Conservation (phyloP, 1,140 invertebrate species). For the Drepana arcuata region DNA sequence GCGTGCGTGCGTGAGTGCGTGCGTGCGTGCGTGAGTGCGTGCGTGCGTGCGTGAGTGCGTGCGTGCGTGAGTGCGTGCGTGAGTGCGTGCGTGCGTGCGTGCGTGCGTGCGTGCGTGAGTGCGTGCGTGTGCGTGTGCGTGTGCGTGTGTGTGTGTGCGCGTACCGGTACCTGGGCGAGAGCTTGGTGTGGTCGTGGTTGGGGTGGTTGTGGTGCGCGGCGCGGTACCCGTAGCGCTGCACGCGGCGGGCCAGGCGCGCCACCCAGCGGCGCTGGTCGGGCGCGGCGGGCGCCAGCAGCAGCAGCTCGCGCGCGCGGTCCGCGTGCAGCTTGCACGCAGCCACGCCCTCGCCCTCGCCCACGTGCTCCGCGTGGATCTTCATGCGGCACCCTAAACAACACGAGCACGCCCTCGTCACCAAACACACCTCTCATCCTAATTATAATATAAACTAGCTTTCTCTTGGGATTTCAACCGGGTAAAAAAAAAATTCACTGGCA, state of each 20-base stretch:
- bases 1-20: too few species aligned
- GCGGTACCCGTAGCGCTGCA: slow-evolving; percentile 94
- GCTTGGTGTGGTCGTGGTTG: slow-evolving; percentile 60
- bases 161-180: slow-evolving; percentile 66
- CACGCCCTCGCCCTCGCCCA: slow-evolving; percentile 87
- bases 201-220: slow-evolving; percentile 81
- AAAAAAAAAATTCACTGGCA: too few species aligned
- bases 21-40: too few species aligned
- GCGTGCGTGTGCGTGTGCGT: too few species aligned
- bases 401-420: neutral
- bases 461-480: too few species aligned
- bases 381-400: slow-evolving; percentile 87
- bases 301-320: slow-evolving; percentile 94
- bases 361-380: slow-evolving; percentile 97
- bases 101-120: too few species aligned
- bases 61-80: too few species aligned
- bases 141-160: too few species aligned
- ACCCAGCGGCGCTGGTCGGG: slow-evolving; percentile 97
- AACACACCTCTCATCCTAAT: too few species aligned
- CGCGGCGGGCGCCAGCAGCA: slow-evolving; percentile 86
- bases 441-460: too few species aligned
- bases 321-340: slow-evolving; percentile 94
- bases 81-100: too few species aligned
- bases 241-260: slow-evolving; percentile 89
- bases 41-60: too few species aligned